Evolutionary conservation across 1,140 invertebrate species (phyloP), one percentile per base, ranked within the genome.

Genomic region (Caerostris darwini): DNA sequence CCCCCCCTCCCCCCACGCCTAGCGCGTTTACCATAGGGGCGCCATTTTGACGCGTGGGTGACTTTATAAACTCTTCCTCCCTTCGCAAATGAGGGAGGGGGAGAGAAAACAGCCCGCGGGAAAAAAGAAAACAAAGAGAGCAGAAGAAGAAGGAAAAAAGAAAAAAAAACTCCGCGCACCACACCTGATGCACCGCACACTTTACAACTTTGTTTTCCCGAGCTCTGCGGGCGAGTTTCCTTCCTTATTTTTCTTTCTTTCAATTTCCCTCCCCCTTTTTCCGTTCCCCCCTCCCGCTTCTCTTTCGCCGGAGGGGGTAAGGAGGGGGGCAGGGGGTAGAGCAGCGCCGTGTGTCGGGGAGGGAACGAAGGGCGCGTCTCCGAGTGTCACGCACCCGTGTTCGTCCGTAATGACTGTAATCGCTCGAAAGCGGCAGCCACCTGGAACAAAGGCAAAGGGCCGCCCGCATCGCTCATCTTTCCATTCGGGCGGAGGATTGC

Each of bases 391-490:
- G 93, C 88, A 94, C 88, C 89, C 93, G 88, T 91, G 93, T 90
- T 85, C 88, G 88, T 83, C 93, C 77, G 93, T 94, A 94, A 94
- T 94, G 93, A 94, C 89, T 90, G 93, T 94, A 94, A 94, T 94
- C 93, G 93, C 93, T 94, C 14, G 88, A 90, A 90, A 94, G 93
- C 93, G 93, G 93, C 93, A 94, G 93, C 93, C 93, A 94, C 88
- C 93, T 90, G 93, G 93, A 94, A 94, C 93, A 94, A 94, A 94
- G 93, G 93, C 93, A 94, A 90, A 90, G 88, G 88, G 93, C 93
- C 93, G 89, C 88, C 93, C 89, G 92, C 86, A 94, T 94, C 85
- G 92, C 92, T 88, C 91, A 92, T 92, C 90, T 54, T 81, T 90
- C 69, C 57, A 57, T 56, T 69, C 61, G 69, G 54, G 56, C 17